Base-by-base conservation (phyloP, 1,140 invertebrate species). In the Trichomalopsis sarcophagae region DNA sequence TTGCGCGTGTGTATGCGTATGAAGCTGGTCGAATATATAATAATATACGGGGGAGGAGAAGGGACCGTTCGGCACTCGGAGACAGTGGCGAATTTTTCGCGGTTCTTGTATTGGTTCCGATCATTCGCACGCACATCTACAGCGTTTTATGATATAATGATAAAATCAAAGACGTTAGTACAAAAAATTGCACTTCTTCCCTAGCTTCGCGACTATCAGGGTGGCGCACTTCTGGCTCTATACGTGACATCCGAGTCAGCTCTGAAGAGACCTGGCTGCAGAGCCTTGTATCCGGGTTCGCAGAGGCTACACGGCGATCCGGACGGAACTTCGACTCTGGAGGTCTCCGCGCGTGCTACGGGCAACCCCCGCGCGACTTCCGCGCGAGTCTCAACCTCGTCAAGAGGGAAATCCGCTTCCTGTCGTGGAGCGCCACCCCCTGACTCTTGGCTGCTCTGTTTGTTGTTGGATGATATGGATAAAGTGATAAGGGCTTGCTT, bases 381-480 rank as follows among this genome's bases (percentile, higher is more conserved):
- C 33, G 55, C n/a, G 33, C 27, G 3, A 47, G n/a, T 21, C 55
- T 21, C 55, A 55, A 68, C 55, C 40, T 80, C 78, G 69, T 55
- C 84, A 47, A 80, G 78, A 84, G 71, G 84, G 84, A 84, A 84
- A 84, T 84, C 84, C 84, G 84, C 78, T 84, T 84, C 84, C 78
- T 66, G 30, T 6, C 76, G 23, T 17, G 6, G 55, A 62, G 55
- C n/a, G 21, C 21, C 55, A 50, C 44, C 44, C 74, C 44, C 74
- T 44, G 17, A 23, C 40, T 76, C 23, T 21, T 40, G 17, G 44
- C 74, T 30, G 33, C 69, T 33, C 11, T 44, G 73, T 75, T 75
- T 75, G 73, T 75, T 75, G 36, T 71, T 30, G 27, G 23, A 27
- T 27, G 47, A 78, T 78, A 78, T 78, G 55, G 55, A 78, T 36